A percentile compares a stretch with the other conserved stretches of the same genome.
These are phyloP conservation scores for Battus philenor DNA, from an alignment of 1,140 invertebrate genomes.

Conservation along the genomic window DNA sequence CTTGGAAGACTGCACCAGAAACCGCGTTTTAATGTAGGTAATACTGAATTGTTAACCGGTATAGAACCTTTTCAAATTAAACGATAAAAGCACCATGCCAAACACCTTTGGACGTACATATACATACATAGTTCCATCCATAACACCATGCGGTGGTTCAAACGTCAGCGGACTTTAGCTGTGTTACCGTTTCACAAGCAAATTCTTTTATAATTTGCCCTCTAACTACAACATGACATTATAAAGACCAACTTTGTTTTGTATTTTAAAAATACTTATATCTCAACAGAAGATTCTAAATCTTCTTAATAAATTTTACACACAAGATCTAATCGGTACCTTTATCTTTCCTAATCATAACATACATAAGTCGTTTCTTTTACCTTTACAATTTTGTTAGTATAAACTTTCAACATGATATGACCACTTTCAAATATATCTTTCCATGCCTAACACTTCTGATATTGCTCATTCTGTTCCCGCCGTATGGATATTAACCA, in stretches of 20 bases:
- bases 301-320: constrained; percentile 56
- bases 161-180: constrained; percentile 17
- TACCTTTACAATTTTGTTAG: constrained; percentile 53
- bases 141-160: constrained; percentile 30
- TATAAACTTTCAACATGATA: constrained; percentile 67
- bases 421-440: constrained; percentile 57
- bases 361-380: constrained; percentile 51
- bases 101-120: constrained; percentile 55
- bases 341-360: constrained; percentile 52
- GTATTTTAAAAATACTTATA: constrained; percentile 69
- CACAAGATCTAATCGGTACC: constrained; percentile 55
- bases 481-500: constrained; percentile 33
- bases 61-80: constrained; percentile 60
- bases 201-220: constrained; percentile 18
- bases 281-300: constrained; percentile 64
- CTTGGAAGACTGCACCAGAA: constrained; percentile 65
- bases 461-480: constrained; percentile 54
- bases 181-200: constrained; percentile 12
- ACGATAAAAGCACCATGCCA: constrained; percentile 67
- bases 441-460: constrained; percentile 43
- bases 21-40: constrained; percentile 54
- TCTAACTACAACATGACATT: constrained; percentile 21
- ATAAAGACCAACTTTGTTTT: constrained; percentile 28
- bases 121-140: constrained; percentile 36
- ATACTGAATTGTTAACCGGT: constrained; percentile 59